Evolutionary conservation across 2,797 vertebrate genomes (phyloP).

Genomic region (Sebastolobus alascanus): DNA sequence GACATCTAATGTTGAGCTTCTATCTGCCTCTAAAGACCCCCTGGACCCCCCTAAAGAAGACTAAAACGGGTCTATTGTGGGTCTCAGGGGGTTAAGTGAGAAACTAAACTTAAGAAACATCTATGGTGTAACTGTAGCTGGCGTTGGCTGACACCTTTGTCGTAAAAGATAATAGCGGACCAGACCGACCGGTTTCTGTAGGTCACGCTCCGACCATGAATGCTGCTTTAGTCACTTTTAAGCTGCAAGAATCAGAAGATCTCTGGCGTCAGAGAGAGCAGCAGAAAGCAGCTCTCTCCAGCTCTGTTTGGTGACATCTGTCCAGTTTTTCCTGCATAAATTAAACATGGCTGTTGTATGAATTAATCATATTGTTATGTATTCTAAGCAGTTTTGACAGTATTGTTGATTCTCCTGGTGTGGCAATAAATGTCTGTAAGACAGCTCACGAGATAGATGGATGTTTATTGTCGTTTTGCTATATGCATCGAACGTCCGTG

Average conservation of each 20-base stretch:
- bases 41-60: too few species aligned
- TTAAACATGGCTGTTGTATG: constrained; percentile 7
- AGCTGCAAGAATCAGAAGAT: background rate
- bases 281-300: background rate
- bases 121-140: background rate
- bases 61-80: too few species aligned
- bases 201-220: background rate
- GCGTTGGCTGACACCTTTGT: background rate
- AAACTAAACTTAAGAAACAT: background rate
- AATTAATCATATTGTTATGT: constrained; percentile 33
- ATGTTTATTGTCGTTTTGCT: background rate
- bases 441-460: background rate
- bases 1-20: too few species aligned
- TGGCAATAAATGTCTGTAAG: background rate
- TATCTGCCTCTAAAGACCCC: too few species aligned
- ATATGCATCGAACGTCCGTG: background rate
- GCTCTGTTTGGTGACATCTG: background rate
- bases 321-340: constrained; percentile 15
- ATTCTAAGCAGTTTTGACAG: background rate
- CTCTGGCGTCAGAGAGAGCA: background rate
- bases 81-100: too few species aligned
- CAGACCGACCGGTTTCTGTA: background rate
- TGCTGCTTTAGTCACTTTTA: background rate
- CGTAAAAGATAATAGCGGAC: background rate
- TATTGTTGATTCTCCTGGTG: background rate